phyloP scores from a whole-genome alignment of 1,140 invertebrate species.

The Brachionus plicatilis region DNA sequence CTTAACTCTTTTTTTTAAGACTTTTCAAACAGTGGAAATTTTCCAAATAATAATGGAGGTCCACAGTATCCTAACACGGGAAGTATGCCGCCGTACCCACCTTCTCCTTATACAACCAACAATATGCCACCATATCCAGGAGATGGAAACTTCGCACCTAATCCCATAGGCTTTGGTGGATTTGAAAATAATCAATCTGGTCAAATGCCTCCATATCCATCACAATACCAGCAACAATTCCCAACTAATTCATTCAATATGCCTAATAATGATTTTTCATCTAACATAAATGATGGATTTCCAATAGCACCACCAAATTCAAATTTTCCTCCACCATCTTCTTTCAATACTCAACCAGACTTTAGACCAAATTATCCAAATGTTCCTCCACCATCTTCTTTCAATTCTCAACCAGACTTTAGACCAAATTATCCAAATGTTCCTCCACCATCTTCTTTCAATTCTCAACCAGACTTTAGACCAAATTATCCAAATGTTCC shows the following conservation, averaged over 20 bases:
- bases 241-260: background rate
- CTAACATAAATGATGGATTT: background rate
- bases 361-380: background rate
- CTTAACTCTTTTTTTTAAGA: background rate
- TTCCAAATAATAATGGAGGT: background rate
- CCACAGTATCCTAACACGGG: background rate
- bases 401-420: background rate
- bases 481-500: background rate
- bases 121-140: slow-evolving; percentile 1
- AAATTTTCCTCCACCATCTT: background rate
- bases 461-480: background rate
- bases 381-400: background rate
- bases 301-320: background rate
- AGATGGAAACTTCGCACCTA: background rate
- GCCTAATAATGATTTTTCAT: background rate
- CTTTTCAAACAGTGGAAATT: background rate
- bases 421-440: background rate
- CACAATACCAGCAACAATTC: background rate
- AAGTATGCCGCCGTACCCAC: background rate
- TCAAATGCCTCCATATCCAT: background rate
- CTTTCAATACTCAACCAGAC: background rate
- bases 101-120: background rate
- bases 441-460: background rate
- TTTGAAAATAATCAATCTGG: background rate
- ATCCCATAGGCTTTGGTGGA: background rate